Percentiles rank a stretch among this genome's conserved stretches.
Conservation (phyloP, 2,888 invertebrate species). For the Thymelicus sylvestris region DNA sequence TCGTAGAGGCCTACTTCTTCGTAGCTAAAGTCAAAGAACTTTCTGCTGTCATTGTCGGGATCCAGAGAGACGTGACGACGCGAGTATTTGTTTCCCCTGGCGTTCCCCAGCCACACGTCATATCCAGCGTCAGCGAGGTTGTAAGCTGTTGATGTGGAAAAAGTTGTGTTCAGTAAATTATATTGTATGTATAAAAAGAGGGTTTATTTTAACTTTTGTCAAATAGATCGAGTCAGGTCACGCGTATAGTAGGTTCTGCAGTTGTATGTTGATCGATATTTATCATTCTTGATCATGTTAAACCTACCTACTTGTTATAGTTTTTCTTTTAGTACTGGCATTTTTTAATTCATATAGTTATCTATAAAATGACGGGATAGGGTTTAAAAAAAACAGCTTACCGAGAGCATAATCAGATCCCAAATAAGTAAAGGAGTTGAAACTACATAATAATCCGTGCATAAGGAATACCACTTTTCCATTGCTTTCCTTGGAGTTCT, state of each 20-base stretch:
- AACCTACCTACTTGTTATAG: no score
- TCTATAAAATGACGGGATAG: no score
- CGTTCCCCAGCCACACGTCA: slow-evolving; percentile 86
- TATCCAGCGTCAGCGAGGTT: neutral
- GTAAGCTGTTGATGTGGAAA: no score
- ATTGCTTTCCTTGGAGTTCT: neutral
- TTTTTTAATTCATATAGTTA: no score
- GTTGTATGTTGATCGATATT: no score
- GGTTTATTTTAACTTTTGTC: no score
- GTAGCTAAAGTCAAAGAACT: slow-evolving; percentile 69
- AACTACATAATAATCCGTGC: slow-evolving; percentile 58
- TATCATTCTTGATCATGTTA: no score
- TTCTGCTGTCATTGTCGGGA: slow-evolving; percentile 55
- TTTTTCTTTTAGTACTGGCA: no score
- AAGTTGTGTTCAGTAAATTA: no score
- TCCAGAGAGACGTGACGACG: slow-evolving; percentile 77
- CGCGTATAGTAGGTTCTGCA: no score
- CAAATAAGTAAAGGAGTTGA: slow-evolving; percentile 50
- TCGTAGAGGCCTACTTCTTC: slow-evolving; percentile 70
- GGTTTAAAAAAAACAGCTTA: slow-evolving; percentile 46
- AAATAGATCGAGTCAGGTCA: no score
- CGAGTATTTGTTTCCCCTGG: slow-evolving; percentile 90
- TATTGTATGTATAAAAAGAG: no score
- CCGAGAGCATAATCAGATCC: slow-evolving; percentile 56
- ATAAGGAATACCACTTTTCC: slow-evolving; percentile 57